Base-by-base conservation (phyloP, 2,888 invertebrate species). In the Odontocolon sp. region DNA sequence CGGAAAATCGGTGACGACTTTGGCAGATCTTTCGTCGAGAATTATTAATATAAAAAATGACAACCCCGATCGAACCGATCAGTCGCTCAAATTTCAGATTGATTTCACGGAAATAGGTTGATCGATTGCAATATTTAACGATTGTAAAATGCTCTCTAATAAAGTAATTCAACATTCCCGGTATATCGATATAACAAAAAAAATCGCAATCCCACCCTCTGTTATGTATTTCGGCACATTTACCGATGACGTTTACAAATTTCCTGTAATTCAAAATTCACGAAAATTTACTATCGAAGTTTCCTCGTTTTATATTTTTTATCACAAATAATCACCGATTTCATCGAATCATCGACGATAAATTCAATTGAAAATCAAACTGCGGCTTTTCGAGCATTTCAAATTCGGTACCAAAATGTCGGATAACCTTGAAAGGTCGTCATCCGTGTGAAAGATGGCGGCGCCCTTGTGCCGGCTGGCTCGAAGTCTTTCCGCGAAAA, bases 1-100 rank as follows among this genome's bases (percentile, higher is more conserved):
- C 82, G 81, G 8, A 86, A 85, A 83, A 81, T 85, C 26, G 84
- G 80, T 28, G 81, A 82, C 8, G 85, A 87, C 40, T 52, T 40
- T 6, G 66, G 72, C 59, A 33, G 50, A 73, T 67, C 59, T 11
- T 28, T 66, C 26, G 26, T 66, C 11, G 68, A 68, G 5, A 73
- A 42, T 59, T 59, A 59, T 31, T 23, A 72, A 59, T 66, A 52
- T 50, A 42, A 4, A 23, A 21, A 33, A 8, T n/a, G n/a, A 16
- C 16, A 36, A n/a, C 26, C 3, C 21, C 45, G 31, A 40, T 52
- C 38, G 23, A n/a, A 16, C 18, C 31, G 14, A 18, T 52, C 26
- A 36, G 31, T 42, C 18, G 40, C 9, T 42, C 66, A 16, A 56
- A 9, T 45, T 26, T 33, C 33, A 5, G 23, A 56, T 36, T 11